Evolutionary conservation across 2,797 vertebrate species (phyloP), one percentile per base, ranked within the genome.

Genomic region (Halcyon leucocephala): DNA sequence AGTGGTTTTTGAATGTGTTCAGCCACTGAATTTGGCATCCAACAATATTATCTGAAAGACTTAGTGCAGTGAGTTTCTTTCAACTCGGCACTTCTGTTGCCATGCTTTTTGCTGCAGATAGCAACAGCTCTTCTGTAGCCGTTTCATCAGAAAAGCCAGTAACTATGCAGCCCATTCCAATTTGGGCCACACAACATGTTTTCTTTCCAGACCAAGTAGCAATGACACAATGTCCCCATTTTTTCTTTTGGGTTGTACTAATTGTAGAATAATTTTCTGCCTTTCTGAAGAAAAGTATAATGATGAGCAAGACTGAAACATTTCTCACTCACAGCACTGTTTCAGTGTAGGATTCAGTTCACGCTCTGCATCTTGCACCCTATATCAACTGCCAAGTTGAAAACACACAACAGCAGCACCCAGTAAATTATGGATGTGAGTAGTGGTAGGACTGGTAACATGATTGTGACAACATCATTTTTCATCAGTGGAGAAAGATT

Each of bases 11-110:
- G 5, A 78, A 51, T 20, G 26, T 35, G 29, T 81, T 88, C 72
- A 95, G 61, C 26, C 82, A 86, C 69, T 90, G 90, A 93, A 86
- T 69, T 65, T 90, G 65, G 26, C 70, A 72, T 62, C 54, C 55
- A 78, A 44, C 28, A 62, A 28, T 52, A 71, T 52, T 71, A 72
- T 51, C 85, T 60, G 54, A 86, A 95, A 90, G 46, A 58, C 4
- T 41, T 1, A 67, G 6, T 55, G 64, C 80, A 82, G 41, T 25
- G 41, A 93, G 19, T 83, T 91, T 51, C n/a, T 65, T 90, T 62
- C 77, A 79, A 14, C n/a, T 65, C 0, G 1, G 35, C 37, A 65
- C 54, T 84, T 78, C 66, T 86, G 29, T 33, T 90, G 54, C 26
- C 79, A 37, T 12, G 10, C 24, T 46, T 88, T 90, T 74, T 54